phyloP scores from a whole-genome alignment of 2,797 vertebrate species.

The Syngnathus rostellatus region DNA sequence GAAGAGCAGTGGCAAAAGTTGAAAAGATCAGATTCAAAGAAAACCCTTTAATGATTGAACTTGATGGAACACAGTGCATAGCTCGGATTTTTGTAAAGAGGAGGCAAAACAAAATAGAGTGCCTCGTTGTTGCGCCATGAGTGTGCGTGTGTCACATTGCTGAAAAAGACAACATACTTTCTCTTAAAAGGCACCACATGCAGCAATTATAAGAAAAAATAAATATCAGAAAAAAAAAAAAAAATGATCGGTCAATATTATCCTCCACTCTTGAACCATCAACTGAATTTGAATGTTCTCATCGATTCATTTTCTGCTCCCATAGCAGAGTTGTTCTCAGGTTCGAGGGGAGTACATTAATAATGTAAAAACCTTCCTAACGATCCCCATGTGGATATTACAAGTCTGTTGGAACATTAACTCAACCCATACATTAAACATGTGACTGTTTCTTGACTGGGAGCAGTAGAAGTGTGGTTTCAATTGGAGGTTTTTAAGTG shows the following conservation, averaged over 20 bases:
- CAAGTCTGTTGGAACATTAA: constrained; percentile 3
- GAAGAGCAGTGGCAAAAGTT: no score
- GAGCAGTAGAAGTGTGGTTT: background rate
- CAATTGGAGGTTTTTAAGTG: background rate
- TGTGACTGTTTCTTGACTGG: constrained; percentile 1
- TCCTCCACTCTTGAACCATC: background rate
- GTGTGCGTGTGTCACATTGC: no score
- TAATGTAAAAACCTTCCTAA: background rate
- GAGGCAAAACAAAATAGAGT: no score
- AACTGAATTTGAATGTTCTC: background rate
- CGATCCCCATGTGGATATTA: constrained; percentile 3
- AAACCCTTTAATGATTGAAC: no score
- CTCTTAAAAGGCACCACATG: no score
- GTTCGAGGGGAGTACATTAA: constrained; percentile 7
- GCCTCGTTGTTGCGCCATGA: no score
- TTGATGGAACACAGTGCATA: no score
- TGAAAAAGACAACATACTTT: no score
- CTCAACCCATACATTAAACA: constrained; percentile 6
- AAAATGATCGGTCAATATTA: background rate
- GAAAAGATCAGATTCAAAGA: no score
- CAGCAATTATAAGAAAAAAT: background rate
- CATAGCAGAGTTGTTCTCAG: background rate
- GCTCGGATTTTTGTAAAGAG: no score
- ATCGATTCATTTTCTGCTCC: background rate
- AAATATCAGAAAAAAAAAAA: background rate